Evolutionary conservation across 2,797 vertebrate species (phyloP).

Genomic region (Trematomus bernacchii): DNA sequence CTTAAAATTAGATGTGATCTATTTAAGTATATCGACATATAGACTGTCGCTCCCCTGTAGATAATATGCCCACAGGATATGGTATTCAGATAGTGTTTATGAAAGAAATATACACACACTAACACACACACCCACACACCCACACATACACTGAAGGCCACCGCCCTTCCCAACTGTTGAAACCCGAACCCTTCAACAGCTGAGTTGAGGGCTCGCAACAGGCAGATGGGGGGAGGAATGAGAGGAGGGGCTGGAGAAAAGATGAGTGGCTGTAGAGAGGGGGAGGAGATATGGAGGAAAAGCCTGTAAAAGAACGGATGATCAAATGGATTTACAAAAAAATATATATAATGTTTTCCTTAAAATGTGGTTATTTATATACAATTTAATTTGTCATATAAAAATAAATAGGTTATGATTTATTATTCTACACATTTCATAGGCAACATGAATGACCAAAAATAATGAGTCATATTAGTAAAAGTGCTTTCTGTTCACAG

Average conservation of each 20-base stretch:
- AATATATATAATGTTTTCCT: background rate
- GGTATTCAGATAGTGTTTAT: background rate
- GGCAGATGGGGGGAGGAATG: constrained; percentile 37
- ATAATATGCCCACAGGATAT: background rate
- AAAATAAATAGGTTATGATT: background rate
- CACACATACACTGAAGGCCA: constrained; percentile 10
- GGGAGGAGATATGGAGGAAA: constrained; percentile 25
- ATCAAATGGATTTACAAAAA: constrained; percentile 8
- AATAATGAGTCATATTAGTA: background rate
- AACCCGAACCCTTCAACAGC: constrained; percentile 79
- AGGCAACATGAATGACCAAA: background rate
- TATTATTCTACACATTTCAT: background rate
- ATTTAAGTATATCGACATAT: constrained; percentile 23
- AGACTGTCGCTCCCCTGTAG: background rate
- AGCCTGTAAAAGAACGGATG: constrained; percentile 22
- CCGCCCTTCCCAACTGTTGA: constrained; percentile 63
- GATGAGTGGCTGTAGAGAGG: constrained; percentile 15
- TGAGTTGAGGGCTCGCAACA: constrained; percentile 66
- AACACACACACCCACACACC: background rate
- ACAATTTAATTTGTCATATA: background rate
- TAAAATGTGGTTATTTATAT: background rate
- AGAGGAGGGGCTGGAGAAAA: constrained; percentile 25
- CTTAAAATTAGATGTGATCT: constrained; percentile 12
- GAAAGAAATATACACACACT: background rate
- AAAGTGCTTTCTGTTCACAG: background rate